A percentile compares a stretch with the other conserved stretches of the same genome.
Evolutionary conservation across 2,797 vertebrate genomes (phyloP).

Genomic region (Taenioides sp.): DNA sequence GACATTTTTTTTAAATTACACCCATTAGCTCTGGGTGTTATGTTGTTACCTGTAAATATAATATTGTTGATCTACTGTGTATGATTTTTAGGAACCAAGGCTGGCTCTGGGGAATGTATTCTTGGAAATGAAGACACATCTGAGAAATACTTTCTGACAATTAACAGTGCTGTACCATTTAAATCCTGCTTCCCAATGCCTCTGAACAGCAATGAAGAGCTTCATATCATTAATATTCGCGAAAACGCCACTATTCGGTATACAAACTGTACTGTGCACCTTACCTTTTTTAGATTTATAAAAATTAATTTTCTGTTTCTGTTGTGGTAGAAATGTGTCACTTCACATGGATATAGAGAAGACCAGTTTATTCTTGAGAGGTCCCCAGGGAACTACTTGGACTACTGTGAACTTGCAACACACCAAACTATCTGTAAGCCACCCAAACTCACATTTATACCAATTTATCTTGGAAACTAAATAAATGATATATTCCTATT

Average conservation of each 20-base stretch:
- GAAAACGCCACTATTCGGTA: slow-evolving; percentile 64
- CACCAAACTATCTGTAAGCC: slow-evolving; percentile 57
- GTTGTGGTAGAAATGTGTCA: slow-evolving; percentile 65
- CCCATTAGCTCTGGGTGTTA: neutral
- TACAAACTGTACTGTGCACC: slow-evolving; percentile 13
- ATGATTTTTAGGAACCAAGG: slow-evolving; percentile 60
- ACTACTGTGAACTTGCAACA: slow-evolving; percentile 29
- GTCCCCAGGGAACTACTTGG: slow-evolving; percentile 74
- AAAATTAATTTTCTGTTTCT: neutral
- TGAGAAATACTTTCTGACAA: slow-evolving; percentile 56
- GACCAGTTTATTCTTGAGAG: slow-evolving; percentile 65
- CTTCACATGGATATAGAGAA: slow-evolving; percentile 35
- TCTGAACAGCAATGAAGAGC: neutral
- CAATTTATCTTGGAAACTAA: neutral
- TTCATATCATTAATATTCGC: slow-evolving; percentile 79
- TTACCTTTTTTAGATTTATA: neutral
- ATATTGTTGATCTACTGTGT: neutral
- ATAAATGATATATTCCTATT: slow-evolving; percentile 17
- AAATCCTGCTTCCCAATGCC: slow-evolving; percentile 57
- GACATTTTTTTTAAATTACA: neutral
- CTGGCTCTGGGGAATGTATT: slow-evolving; percentile 43
- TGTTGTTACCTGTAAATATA: neutral
- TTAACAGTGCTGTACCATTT: neutral
- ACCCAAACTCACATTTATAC: neutral
- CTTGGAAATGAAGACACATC: slow-evolving; percentile 53